Base-by-base conservation (phyloP, 1,140 invertebrate species). In the Gerris buenoi region DNA sequence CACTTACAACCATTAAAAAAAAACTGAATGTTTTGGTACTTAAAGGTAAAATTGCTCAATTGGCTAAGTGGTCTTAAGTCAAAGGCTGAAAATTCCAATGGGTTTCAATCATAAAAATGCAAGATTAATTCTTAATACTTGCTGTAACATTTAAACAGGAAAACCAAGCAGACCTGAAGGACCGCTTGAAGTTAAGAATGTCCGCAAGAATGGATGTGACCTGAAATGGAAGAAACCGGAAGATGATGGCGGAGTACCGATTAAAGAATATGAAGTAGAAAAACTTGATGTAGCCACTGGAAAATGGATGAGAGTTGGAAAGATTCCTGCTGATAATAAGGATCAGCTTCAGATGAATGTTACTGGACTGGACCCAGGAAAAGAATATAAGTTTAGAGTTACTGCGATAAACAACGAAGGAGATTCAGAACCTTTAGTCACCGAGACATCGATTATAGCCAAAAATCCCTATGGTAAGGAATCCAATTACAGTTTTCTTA, bases 381-480 rank as follows among this genome's bases (percentile, higher is more conserved):
- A 90, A 68, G 90, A 95, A 75, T 98, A 98, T 77, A 91, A 95
- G 79, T 99, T 98, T 85, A 82, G 95, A 57, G 95, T 98, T 0
- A 89, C 87, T 0, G 96, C 96, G 62, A 86, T 95, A 65, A 99
- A 98, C 76, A 89, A 92, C 70, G 93, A 98, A 79, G 96, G 96
- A 29, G 91, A 95, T 72, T 96, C 94, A 3, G 94, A 97, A 71
- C 95, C 94, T 3, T 79, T 99, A 27, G 87, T 87, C 59, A 89
- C 93, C 29, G 86, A 91, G 27, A 85, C 85, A 27, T 84, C 88
- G 25, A 89, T 89, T 33, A 79, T 95, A 22, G 96, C 96, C 66
- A 98, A 97, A 80, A 96, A 99, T 88, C 95, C 96, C 62, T 99
- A 87, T 76, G 94, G 93, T 90, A 82, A 84, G n/a, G n/a, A n/a